Conservation (phyloP, 2,888 invertebrate species). For the Rotaria socialis region DNA sequence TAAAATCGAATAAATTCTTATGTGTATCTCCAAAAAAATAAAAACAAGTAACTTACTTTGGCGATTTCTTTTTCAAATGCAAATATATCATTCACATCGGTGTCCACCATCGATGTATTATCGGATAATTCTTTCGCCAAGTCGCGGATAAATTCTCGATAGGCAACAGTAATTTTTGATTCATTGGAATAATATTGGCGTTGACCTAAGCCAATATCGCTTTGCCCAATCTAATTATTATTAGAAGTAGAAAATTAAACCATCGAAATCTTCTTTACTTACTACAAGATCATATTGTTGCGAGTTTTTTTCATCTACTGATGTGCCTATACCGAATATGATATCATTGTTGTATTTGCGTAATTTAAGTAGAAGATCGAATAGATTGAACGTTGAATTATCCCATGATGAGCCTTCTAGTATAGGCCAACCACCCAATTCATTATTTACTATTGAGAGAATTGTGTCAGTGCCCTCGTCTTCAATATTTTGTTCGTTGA, state of each 20-base stretch:
- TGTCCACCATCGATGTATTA: constrained; percentile 5
- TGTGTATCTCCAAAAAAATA: no score
- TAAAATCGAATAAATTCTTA: background rate
- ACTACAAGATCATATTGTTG: constrained; percentile 39
- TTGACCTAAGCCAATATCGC: constrained; percentile 41
- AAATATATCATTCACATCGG: constrained; percentile 25
- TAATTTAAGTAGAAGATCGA: constrained; percentile 27
- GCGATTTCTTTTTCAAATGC: constrained; percentile 45
- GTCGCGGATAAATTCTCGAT: constrained; percentile 40
- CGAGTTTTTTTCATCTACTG: constrained; percentile 80
- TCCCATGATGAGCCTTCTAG: constrained; percentile 14
- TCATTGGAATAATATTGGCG: constrained; percentile 27
- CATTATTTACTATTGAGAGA: constrained; percentile 67
- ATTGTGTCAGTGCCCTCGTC: constrained; percentile 76
- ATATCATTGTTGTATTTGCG: constrained; percentile 27
- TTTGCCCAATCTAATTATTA: constrained; percentile 9
- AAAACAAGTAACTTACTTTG: background rate
- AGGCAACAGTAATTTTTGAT: constrained; percentile 4
- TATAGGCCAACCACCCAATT: constrained; percentile 47
- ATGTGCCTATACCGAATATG: constrained; percentile 39
- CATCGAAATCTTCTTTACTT: background rate
- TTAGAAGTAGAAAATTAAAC: background rate
- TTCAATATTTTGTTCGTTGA: constrained; percentile 84
- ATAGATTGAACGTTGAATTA: background rate
- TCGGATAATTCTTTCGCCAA: constrained; percentile 1